Evolutionary conservation across 2,113 vertebrate genomes (phyloP).

Genomic region (Aphelocoma coerulescens): DNA sequence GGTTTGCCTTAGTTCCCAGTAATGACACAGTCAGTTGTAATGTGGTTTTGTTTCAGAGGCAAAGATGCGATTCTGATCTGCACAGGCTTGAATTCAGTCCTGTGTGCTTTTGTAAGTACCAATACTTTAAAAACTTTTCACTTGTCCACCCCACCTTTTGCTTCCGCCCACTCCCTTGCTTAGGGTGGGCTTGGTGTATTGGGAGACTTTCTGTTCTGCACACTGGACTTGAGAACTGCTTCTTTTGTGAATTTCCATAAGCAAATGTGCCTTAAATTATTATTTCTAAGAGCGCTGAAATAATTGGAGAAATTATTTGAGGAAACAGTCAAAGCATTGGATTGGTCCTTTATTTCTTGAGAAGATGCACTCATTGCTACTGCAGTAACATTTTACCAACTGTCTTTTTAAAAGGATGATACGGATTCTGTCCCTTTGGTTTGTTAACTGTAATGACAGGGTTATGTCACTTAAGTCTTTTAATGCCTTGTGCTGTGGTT

Average conservation of each 20-base stretch:
- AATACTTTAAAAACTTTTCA: accelerated
- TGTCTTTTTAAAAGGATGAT: neutral
- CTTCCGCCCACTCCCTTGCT: neutral
- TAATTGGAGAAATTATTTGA: neutral
- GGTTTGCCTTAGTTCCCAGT: neutral
- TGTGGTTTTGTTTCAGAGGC: neutral
- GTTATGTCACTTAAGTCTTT: neutral
- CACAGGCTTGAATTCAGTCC: neutral
- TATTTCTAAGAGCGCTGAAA: neutral
- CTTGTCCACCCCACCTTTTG: neutral
- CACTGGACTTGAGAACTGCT: neutral
- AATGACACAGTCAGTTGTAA: neutral
- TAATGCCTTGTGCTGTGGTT: neutral
- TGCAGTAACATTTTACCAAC: neutral
- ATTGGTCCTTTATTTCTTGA: neutral
- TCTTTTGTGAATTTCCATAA: neutral
- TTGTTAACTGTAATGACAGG: neutral
- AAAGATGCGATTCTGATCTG: neutral
- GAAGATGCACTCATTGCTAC: neutral
- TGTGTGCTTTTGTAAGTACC: neutral
- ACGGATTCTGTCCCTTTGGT: neutral
- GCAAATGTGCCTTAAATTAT: neutral
- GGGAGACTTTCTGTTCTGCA: neutral
- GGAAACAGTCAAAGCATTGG: neutral
- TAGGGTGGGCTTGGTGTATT: neutral